Conservation (phyloP, 2,113 vertebrate species). For the Pheucticus melanocephalus region DNA sequence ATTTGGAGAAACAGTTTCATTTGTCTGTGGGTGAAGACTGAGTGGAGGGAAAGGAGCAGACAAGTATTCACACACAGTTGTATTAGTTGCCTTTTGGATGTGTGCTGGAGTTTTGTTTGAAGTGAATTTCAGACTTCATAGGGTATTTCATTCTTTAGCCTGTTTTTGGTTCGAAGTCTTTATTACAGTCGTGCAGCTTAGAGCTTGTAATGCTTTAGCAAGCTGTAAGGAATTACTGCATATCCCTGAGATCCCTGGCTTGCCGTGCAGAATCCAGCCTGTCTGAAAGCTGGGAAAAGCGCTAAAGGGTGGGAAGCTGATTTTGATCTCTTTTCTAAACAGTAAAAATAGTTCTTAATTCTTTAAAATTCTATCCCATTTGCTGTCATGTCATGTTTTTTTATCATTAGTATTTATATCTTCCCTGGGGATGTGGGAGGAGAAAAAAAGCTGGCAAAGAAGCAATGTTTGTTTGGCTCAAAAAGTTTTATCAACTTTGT, state of each 20-base stretch:
- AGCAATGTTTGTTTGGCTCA: neutral
- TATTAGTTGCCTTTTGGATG: neutral
- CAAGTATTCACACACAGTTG: fast-evolving
- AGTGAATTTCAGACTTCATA: neutral
- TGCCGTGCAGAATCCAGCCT: neutral
- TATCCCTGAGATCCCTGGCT: slow-evolving; percentile 4
- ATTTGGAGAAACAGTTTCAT: neutral
- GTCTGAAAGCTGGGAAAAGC: neutral
- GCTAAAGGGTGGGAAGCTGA: neutral
- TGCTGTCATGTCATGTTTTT: neutral
- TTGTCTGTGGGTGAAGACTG: neutral
- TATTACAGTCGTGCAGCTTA: neutral
- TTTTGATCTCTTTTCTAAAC: slow-evolving; percentile 38
- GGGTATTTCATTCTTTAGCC: neutral
- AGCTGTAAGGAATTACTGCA: slow-evolving; percentile 28
- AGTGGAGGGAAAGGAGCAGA: neutral
- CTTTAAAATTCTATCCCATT: slow-evolving; percentile 2
- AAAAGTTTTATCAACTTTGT: neutral
- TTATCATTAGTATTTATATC: neutral
- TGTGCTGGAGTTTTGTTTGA: neutral
- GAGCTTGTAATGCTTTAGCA: slow-evolving; percentile 12
- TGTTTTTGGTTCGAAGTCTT: neutral
- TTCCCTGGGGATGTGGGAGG: neutral
- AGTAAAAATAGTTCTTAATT: slow-evolving; percentile 21
- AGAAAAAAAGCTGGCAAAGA: neutral